phyloP scores from a whole-genome alignment of 2,888 invertebrate genomes.

The Acrobasis repandana region DNA sequence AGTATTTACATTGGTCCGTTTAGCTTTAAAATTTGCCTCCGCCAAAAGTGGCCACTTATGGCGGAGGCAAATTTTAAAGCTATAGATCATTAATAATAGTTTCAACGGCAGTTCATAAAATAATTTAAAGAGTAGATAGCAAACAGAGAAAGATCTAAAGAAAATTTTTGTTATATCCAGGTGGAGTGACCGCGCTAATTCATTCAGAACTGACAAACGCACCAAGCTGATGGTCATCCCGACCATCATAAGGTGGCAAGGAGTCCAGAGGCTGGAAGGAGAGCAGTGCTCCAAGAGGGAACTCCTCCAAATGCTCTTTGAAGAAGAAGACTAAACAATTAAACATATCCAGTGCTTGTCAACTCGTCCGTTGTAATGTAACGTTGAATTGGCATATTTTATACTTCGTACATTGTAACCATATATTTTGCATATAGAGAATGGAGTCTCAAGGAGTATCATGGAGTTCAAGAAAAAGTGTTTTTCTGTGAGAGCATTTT shows the following conservation, averaged over 20 bases:
- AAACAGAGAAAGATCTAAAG: too few species aligned
- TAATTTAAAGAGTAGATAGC: too few species aligned
- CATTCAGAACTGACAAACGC: conserved; percentile 89
- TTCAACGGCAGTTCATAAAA: too few species aligned
- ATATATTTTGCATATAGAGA: neutral
- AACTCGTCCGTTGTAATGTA: conserved; percentile 13
- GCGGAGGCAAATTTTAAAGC: too few species aligned
- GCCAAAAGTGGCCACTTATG: too few species aligned
- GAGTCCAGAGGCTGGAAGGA: conserved; percentile 90
- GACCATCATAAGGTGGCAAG: conserved; percentile 90
- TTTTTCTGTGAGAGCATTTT: too few species aligned
- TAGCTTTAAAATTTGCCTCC: too few species aligned
- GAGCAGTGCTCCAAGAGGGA: conserved; percentile 88
- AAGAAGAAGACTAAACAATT: conserved; percentile 83
- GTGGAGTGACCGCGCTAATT: conserved; percentile 92
- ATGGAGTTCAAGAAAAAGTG: too few species aligned
- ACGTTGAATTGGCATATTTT: conserved; percentile 1
- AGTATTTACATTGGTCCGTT: too few species aligned
- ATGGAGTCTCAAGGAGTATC: too few species aligned
- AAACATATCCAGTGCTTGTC: neutral
- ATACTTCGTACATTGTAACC: neutral
- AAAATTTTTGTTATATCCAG: conserved; percentile 72
- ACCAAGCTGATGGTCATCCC: conserved; percentile 91
- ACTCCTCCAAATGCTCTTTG: conserved; percentile 90
- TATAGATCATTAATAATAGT: too few species aligned